These are phyloP conservation scores for Philereme transversata DNA, from an alignment of 2,888 invertebrate genomes.

Conservation along the genomic window DNA sequence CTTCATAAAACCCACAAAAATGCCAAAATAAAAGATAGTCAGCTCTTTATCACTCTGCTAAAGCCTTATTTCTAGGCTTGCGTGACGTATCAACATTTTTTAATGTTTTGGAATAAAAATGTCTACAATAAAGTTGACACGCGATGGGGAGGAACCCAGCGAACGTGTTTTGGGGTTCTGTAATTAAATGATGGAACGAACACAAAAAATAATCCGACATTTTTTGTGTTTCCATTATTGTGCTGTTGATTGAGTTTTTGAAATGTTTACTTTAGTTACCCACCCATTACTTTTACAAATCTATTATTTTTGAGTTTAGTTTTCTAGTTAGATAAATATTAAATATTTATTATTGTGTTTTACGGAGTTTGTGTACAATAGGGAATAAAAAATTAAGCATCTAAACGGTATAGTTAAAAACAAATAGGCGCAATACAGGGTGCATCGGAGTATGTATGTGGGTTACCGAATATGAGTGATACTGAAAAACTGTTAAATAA, in stretches of 20 bases:
- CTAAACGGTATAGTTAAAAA: no score
- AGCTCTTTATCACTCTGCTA: constrained; percentile 5
- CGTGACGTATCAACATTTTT: constrained; percentile 47
- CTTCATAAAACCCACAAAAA: no score
- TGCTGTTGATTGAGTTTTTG: constrained; percentile 31
- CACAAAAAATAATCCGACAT: no score
- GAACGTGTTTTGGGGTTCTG: constrained; percentile 35
- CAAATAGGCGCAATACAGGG: no score
- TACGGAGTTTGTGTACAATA: no score
- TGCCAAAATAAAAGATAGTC: no score
- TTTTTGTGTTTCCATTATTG: constrained; percentile 20
- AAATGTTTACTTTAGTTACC: constrained; percentile 15
- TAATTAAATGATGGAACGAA: constrained; percentile 36
- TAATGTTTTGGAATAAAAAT: constrained; percentile 47
- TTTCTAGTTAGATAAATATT: not conserved
- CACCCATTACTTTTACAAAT: not conserved
- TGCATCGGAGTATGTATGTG: no score
- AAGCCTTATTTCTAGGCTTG: constrained; percentile 33
- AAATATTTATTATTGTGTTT: not conserved
- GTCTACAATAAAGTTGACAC: constrained; percentile 34
- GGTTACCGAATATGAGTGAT: no score
- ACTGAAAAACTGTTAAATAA: no score
- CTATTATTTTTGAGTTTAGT: not conserved
- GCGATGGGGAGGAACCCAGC: constrained; percentile 37
- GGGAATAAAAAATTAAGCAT: no score